phyloP scores from a whole-genome alignment of 30 jellyfish, hydroid and myxozoan genomes.

The Calvadosia cruxmelitensis region DNA sequence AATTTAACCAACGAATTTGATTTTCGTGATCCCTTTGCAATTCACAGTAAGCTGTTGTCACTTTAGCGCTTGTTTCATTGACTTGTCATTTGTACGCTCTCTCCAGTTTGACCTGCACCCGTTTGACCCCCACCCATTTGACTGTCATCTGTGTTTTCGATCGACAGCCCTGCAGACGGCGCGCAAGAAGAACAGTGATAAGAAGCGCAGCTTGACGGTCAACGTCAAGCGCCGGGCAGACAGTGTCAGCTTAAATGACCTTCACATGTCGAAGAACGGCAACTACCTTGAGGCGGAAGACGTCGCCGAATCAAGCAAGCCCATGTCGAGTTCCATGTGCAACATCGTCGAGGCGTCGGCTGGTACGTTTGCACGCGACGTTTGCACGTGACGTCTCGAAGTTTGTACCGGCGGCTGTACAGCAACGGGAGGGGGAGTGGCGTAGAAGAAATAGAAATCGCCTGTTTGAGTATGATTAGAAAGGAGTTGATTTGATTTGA shows the following conservation, averaged over 20 bases:
- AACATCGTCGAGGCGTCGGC: slow-evolving; percentile 62
- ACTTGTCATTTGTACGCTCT: no score
- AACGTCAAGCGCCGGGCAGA: slow-evolving; percentile 16
- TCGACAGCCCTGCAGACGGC: slow-evolving; percentile 58
- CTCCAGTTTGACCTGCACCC: no score
- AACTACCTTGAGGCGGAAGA: slow-evolving; percentile 28
- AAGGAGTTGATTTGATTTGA: no score
- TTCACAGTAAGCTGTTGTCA: no score
- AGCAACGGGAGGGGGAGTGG: not conserved
- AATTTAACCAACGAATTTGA: no score
- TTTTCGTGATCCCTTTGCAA: no score
- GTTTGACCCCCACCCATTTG: no score
- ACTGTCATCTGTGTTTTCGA: no score
- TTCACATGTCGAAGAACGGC: slow-evolving; percentile 28
- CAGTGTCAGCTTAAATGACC: slow-evolving; percentile 42
- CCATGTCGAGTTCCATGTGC: slow-evolving; percentile 55
- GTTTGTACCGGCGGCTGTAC: not conserved
- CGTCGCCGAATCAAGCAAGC: not conserved
- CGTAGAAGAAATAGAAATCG: not conserved
- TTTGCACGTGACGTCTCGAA: not conserved
- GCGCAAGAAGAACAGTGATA: slow-evolving; percentile 35
- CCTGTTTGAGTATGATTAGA: no score
- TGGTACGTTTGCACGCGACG: slow-evolving; percentile 12
- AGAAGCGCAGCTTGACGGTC: slow-evolving; percentile 36
- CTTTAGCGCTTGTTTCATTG: no score